phyloP scores from a whole-genome alignment of 2,888 invertebrate genomes.

The Sinhomidia bicolor region DNA sequence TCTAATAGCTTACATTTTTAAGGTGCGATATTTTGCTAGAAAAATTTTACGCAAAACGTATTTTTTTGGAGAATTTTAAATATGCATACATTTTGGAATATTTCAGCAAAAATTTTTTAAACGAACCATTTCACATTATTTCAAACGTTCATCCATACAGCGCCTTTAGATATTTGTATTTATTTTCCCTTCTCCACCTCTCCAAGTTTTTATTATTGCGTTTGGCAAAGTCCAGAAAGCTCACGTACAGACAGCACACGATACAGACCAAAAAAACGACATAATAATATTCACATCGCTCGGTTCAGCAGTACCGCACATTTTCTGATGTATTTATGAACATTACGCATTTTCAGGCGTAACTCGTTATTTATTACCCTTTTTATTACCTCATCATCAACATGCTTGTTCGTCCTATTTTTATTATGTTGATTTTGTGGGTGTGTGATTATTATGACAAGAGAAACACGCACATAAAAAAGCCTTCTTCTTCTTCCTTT shows the following conservation, averaged over 20 bases:
- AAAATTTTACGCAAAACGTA: no score
- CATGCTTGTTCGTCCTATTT: background rate
- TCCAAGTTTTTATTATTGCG: background rate
- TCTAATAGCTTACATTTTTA: no score
- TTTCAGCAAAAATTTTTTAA: no score
- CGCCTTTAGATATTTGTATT: no score
- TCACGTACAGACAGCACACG: background rate
- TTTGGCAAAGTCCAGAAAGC: background rate
- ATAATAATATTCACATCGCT: no score
- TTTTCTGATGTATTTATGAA: background rate
- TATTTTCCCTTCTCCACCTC: background rate
- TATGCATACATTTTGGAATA: no score
- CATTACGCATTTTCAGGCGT: conserved; percentile 15
- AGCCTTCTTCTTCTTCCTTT: no score
- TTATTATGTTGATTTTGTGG: conserved; percentile 44
- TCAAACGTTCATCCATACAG: no score
- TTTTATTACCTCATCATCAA: conserved; percentile 40
- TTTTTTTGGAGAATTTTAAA: no score
- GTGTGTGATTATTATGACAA: conserved; percentile 48
- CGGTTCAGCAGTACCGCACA: conserved; percentile 7
- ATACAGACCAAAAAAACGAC: background rate
- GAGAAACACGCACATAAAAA: conserved; percentile 30
- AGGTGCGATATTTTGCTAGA: no score
- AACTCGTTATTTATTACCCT: conserved; percentile 38
- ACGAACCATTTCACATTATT: no score